Base-by-base conservation (phyloP, 2,888 invertebrate species). In the Caenorhabditis panamensis region DNA sequence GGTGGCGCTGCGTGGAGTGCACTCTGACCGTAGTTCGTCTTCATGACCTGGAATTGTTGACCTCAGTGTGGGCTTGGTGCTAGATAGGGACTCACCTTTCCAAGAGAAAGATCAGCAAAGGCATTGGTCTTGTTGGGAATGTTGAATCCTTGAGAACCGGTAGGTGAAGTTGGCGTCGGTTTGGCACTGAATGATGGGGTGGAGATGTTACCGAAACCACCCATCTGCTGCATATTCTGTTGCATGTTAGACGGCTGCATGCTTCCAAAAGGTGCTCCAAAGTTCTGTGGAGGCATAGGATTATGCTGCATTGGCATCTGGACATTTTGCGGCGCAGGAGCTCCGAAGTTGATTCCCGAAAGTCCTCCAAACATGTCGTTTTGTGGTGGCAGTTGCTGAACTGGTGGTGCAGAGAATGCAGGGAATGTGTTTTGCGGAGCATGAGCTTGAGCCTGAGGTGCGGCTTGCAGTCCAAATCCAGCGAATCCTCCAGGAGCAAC, bases 401-500 rank as follows among this genome's bases (percentile, higher is more conserved):
- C 22, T 1, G 51, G 22, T 31, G 51, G 54, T 8, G 63, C 58
- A 5, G 37, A 54, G 36, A 79, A 72, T 11, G 61, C 16, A 11
- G 53, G 36, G 47, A 67, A 67, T 0, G 68, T 8, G 37, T 36
- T 58, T 26, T 31, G 63, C 3, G 56, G 68, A 1, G 37, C 44
- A 22, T 67, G 62, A 18, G n/a, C 3, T 41, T 64, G 51, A 9
- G 22, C 49, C 8, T 51, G 61, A 16, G 68, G 79, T 9, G 76
- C 80, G 2, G 80, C 77, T 61, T 84, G 84, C 16, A 84, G 58
- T 54, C 84, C 84, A 59, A 84, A 84, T 8, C 79, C 84, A 18
- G 84, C 75, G 22, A 84, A 84, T 26, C 84, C 84, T 5, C 84
- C 84, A 5, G 84, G 84, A 31, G 84, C 84, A 1, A 84, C 82